Evolutionary conservation across 2,797 vertebrate genomes (phyloP).

Genomic region (Molossus alvarezi): DNA sequence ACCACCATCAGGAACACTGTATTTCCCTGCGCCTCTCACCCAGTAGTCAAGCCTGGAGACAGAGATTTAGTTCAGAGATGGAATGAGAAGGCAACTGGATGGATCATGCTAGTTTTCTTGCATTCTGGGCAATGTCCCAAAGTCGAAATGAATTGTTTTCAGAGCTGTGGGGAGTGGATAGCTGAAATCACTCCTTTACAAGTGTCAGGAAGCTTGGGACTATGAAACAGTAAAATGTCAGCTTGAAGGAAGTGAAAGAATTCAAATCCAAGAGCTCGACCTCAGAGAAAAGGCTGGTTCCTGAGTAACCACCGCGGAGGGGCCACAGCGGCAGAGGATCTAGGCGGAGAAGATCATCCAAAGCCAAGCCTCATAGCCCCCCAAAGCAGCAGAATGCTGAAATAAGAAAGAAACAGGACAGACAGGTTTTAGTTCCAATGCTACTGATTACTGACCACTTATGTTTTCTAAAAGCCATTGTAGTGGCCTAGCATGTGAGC

Average conservation of each 20-base stretch:
- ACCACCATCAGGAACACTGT: neutral
- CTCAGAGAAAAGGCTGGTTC: slow-evolving; percentile 71
- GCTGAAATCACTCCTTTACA: slow-evolving; percentile 80
- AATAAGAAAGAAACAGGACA: neutral
- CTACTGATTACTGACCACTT: neutral
- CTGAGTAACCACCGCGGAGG: neutral
- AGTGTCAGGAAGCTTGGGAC: slow-evolving; percentile 70
- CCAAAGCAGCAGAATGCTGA: neutral
- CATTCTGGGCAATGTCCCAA: slow-evolving; percentile 80
- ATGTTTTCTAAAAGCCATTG: neutral
- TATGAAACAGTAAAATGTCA: slow-evolving; percentile 76
- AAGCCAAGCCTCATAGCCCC: neutral
- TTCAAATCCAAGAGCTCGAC: slow-evolving; percentile 62
- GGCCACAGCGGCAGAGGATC: neutral
- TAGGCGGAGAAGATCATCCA: neutral
- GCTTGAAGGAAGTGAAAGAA: slow-evolving; percentile 75
- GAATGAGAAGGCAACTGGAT: slow-evolving; percentile 53
- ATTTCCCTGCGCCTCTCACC: neutral
- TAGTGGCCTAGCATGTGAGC: neutral
- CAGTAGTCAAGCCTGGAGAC: neutral
- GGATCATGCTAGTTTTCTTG: slow-evolving; percentile 56
- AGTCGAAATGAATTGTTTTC: slow-evolving; percentile 80
- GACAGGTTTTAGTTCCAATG: neutral
- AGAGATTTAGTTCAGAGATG: slow-evolving; percentile 22
- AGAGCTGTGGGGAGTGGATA: slow-evolving; percentile 68